Base-by-base conservation (phyloP, 2,888 invertebrate genomes). In the Malachius bipustulatus region DNA sequence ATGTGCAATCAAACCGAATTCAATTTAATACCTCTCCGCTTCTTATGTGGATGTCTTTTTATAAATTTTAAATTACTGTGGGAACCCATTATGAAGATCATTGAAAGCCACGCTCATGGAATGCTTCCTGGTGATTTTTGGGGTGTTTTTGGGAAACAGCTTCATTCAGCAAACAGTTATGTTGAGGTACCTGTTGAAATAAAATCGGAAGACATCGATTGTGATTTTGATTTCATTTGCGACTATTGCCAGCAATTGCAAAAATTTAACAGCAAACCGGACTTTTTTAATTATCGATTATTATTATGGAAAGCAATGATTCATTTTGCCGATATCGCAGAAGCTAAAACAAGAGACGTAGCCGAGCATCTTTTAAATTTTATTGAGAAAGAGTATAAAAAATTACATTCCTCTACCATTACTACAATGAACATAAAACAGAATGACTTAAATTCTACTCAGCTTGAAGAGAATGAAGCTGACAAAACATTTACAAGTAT, bases 11-110 rank as follows among this genome's bases (percentile, higher is more conserved):
- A 70, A 31, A 67, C 72, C 0, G 67, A 68, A 4, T 79, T 71
- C 46, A 67, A 70, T 49, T 63, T 71, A 46, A 73, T 82, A 49
- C 75, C 82, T 0, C 55, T 96, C 12, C 70, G 78, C 40, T 89
- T 83, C 51, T 69, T 93, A 50, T 67, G 93, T 16, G 90, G 93
- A 2, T 71, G 77, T 39, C 64, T 93, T 32, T 85, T 83, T 57
- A 69, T 83, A 12, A 93, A 93, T 57, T 93, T 96, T 52, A 82
- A 84, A 47, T 65, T 89, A 9, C 58, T 96, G 0, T 94, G 94
- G 94, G 80, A 83, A 41, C 88, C 91, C 1, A 68, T 83, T 0
- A 66, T 71, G 10, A 75, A 82, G 51, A 67, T 90, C 26, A 75
- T 94, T 30, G 71, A 77, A 2, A 71, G 79, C 1, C 83, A 82